Evolutionary conservation across 2,888 invertebrate genomes (phyloP).

Genomic region (Eupeodes latifasciatus): DNA sequence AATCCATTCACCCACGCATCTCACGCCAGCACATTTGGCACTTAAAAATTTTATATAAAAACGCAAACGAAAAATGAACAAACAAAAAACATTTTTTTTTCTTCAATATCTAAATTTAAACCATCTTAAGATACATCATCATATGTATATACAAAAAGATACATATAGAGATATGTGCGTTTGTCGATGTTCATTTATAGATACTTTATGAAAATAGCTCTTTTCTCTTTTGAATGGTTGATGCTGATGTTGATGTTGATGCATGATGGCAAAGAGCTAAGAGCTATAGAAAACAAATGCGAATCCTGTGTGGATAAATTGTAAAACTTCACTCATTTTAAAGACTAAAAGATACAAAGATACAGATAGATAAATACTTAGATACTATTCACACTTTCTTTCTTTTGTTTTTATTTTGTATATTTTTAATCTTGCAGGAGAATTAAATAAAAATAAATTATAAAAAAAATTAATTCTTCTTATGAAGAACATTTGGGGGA

Average conservation of each 20-base stretch:
- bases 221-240: constrained; percentile 21
- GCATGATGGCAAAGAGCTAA: background rate
- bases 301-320: constrained; percentile 50
- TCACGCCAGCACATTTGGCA: constrained; percentile 76
- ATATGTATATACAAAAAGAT: background rate
- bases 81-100: constrained; percentile 43
- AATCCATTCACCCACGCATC: constrained; percentile 76
- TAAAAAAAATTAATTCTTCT: background rate
- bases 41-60: constrained; percentile 63
- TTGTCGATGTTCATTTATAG: constrained; percentile 36
- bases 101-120: constrained; percentile 36
- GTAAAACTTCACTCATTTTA: constrained; percentile 34
- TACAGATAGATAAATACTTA: background rate
- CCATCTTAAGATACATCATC: constrained; percentile 21
- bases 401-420: background rate
- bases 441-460: constrained; percentile 39
- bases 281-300: constrained; percentile 23
- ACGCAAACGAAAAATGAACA: constrained; percentile 61
- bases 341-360: background rate
- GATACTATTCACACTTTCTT: constrained; percentile 30
- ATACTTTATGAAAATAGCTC: constrained; percentile 38
- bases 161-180: background rate
- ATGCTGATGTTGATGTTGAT: constrained; percentile 1
- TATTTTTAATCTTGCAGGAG: constrained; percentile 22
- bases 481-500: constrained; percentile 8